These are phyloP conservation scores for Artibeus lituratus DNA, from an alignment of 2,797 vertebrate species.

Conservation along the genomic window DNA sequence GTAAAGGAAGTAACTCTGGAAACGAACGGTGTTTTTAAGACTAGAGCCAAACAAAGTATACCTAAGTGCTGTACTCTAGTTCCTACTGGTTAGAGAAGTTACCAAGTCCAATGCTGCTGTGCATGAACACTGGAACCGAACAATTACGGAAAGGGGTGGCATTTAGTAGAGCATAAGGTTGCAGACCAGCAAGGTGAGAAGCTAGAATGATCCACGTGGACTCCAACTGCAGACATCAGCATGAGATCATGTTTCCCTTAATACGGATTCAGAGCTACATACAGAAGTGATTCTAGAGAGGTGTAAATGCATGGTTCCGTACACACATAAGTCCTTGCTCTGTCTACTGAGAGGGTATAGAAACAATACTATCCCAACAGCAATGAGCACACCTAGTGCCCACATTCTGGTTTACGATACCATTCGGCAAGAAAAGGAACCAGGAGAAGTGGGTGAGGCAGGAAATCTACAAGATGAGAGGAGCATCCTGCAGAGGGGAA, in stretches of 20 bases:
- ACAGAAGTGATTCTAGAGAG: background rate
- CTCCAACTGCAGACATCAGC: background rate
- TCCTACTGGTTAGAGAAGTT: background rate
- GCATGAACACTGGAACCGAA: background rate
- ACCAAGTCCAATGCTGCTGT: background rate
- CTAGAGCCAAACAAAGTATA: background rate
- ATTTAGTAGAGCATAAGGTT: background rate
- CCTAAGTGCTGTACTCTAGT: background rate
- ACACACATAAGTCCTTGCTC: background rate
- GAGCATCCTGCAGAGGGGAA: background rate
- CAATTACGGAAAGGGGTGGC: background rate
- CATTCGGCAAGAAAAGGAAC: background rate
- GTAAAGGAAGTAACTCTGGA: background rate
- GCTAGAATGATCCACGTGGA: background rate
- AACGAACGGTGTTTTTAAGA: background rate
- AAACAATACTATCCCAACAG: background rate
- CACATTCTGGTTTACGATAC: background rate
- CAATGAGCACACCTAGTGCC: background rate
- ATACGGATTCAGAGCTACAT: background rate
- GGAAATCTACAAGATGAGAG: background rate
- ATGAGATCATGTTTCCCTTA: background rate
- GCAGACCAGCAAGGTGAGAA: background rate
- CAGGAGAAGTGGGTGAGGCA: background rate
- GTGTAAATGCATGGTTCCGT: background rate
- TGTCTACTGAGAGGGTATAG: background rate